Percentiles rank a stretch among this genome's conserved stretches.
phyloP scores from a whole-genome alignment of 2,797 vertebrate species.

The Chromis chromis region DNA sequence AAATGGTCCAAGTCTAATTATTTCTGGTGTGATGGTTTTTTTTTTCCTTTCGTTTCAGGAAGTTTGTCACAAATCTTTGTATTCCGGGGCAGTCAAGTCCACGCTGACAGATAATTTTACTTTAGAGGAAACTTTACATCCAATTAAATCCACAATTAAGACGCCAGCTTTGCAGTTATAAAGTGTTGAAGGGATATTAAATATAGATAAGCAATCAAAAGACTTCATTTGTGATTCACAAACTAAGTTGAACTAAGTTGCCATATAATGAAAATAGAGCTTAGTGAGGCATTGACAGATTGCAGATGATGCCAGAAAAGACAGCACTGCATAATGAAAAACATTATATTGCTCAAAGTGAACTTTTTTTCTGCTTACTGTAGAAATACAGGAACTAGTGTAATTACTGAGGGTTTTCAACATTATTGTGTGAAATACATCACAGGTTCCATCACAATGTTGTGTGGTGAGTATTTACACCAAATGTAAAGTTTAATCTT shows the following conservation, averaged over 20 bases:
- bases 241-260: slow-evolving; percentile 16
- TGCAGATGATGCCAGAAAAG: not conserved
- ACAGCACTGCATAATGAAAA: not conserved
- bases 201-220: slow-evolving; percentile 44
- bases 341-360: not conserved
- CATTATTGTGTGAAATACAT: too few relatives aligned
- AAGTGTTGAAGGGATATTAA: slow-evolving; percentile 30
- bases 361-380: not conserved
- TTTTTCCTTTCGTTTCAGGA: slow-evolving; percentile 7
- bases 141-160: slow-evolving; percentile 50
- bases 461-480: slow-evolving; percentile 1
- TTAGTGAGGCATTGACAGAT: not conserved
- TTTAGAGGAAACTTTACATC: slow-evolving; percentile 34
- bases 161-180: slow-evolving; percentile 11
- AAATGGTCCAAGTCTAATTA: slow-evolving; percentile 42
- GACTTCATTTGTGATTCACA: slow-evolving; percentile 16
- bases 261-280: not conserved
- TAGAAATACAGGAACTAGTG: too few relatives aligned
- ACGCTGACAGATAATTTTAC: slow-evolving; percentile 36
- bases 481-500: not conserved
- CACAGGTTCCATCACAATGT: too few relatives aligned
- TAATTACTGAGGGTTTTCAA: too few relatives aligned
- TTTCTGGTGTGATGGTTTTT: not conserved
- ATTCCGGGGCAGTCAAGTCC: slow-evolving; percentile 7
- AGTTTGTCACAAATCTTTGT: slow-evolving; percentile 35